Evolutionary conservation across 1,140 invertebrate species (phyloP), one percentile per base, ranked within the genome.

Genomic region (Drosophila ercepeae): DNA sequence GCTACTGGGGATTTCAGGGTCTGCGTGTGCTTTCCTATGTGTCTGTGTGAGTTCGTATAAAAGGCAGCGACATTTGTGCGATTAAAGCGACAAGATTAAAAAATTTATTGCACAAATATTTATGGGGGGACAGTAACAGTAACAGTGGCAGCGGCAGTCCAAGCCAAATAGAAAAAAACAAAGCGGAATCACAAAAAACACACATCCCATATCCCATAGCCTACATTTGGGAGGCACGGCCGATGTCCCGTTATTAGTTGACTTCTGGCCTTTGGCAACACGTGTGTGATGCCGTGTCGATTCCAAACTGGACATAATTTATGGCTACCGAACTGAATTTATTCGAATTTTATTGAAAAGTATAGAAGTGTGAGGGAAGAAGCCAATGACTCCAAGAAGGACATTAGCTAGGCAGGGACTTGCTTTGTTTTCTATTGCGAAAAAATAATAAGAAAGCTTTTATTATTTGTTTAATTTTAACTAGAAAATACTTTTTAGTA

Each of bases 41-140:
- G 18, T 52, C 39, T 58, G 70, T 41, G 53, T 50, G 60, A 32
- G 49, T 50, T 58, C 53, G 57, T 65, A 86, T 82, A 75, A 76
- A 83, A 81, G 81, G 75, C 78, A 89, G 84, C 77, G 81, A 82
- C 89, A 91, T 91, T 90, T 91, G 90, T 86, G 75, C 86, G 90
- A 91, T 91, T 89, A 90, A 89, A 86, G 75, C 78, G 79, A 88
- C 90, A 86, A 91, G 90, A 91, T 91, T 91, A 91, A 91, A 91
- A 91, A 91, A 91, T 91, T 91, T 91, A 91, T 91, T 91, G 88
- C 90, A 55, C 79, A 91, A 91, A 91, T 91, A 91, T 91, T 90
- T 91, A 91, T 91, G 64, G 69, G 68, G 82, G 81, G 63, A 39
- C 79, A 78, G 79, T 72, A 77, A 58, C 44, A 49, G 29, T 48